Conservation (phyloP, 2,797 vertebrate genomes). For the Iguana delicatissima region DNA sequence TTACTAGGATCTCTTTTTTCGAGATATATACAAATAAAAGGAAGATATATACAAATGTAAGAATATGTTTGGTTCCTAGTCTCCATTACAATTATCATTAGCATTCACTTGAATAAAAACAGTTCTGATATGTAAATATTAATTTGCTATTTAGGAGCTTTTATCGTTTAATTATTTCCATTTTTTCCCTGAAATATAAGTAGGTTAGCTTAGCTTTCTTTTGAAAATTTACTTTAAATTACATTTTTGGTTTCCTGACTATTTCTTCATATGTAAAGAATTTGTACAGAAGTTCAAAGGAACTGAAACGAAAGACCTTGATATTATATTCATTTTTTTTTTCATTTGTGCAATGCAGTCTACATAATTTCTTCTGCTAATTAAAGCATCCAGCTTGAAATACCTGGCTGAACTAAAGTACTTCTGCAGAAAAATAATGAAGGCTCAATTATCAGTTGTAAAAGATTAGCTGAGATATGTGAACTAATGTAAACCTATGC, state of each 20-base stretch:
- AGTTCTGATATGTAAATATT: slow-evolving; percentile 39
- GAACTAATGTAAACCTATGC: slow-evolving; percentile 34
- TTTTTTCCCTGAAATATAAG: background rate
- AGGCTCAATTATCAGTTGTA: slow-evolving; percentile 15
- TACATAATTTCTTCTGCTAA: slow-evolving; percentile 1
- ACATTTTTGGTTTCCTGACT: background rate
- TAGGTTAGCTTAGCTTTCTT: background rate
- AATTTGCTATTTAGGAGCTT: slow-evolving; percentile 9
- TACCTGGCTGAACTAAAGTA: slow-evolving; percentile 9
- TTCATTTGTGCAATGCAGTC: background rate
- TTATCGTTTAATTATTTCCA: background rate
- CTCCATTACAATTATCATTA: slow-evolving; percentile 33
- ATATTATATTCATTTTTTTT: background rate
- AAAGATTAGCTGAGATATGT: slow-evolving; percentile 21
- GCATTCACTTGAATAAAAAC: slow-evolving; percentile 54
- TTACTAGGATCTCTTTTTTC: background rate
- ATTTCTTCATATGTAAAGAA: background rate
- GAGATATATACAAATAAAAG: background rate
- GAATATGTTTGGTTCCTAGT: slow-evolving; percentile 29
- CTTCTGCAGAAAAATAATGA: slow-evolving; percentile 14
- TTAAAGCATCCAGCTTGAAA: background rate
- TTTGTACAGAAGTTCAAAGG: background rate
- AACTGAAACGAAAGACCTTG: background rate
- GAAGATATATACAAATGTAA: background rate
- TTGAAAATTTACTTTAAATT: background rate